phyloP scores from a whole-genome alignment of 2,113 vertebrate species.

The Capreolus pygargus region DNA sequence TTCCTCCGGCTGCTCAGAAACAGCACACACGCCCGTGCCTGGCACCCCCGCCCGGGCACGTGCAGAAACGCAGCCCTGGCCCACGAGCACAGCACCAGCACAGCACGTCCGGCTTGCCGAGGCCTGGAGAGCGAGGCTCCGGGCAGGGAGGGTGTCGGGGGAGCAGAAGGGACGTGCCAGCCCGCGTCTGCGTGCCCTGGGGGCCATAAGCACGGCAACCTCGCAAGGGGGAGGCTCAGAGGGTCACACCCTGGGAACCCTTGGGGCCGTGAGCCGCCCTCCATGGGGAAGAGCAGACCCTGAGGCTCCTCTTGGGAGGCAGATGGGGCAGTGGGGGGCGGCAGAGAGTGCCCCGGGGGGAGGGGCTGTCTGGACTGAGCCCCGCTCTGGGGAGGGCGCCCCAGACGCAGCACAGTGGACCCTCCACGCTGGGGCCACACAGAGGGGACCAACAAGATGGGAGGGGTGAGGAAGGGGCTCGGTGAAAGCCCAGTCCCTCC shows the following conservation, averaged over 20 bases:
- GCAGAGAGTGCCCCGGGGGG: fast-evolving
- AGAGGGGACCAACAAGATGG: neutral
- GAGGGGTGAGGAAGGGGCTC: neutral
- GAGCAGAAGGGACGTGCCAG: neutral
- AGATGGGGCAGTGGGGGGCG: neutral
- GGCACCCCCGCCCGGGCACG: fast-evolving
- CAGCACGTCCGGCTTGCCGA: fast-evolving
- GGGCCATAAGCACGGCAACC: fast-evolving
- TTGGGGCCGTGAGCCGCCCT: fast-evolving
- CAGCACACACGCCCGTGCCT: fast-evolving
- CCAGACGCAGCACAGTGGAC: neutral
- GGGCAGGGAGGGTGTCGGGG: neutral
- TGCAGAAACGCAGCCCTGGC: neutral
- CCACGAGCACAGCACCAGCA: neutral
- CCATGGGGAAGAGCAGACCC: neutral
- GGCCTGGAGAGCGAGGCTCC: neutral
- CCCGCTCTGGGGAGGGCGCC: no score
- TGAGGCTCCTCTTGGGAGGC: neutral
- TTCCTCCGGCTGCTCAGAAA: neutral
- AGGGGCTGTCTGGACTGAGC: neutral
- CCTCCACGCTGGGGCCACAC: neutral
- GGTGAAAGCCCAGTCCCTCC: no score
- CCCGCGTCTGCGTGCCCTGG: fast-evolving
- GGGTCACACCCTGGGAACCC: neutral
- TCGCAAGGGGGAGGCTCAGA: neutral